Percentiles rank a stretch among this genome's conserved stretches.
Conservation (phyloP, 1,140 invertebrate genomes). For the Octopus sinensis region DNA sequence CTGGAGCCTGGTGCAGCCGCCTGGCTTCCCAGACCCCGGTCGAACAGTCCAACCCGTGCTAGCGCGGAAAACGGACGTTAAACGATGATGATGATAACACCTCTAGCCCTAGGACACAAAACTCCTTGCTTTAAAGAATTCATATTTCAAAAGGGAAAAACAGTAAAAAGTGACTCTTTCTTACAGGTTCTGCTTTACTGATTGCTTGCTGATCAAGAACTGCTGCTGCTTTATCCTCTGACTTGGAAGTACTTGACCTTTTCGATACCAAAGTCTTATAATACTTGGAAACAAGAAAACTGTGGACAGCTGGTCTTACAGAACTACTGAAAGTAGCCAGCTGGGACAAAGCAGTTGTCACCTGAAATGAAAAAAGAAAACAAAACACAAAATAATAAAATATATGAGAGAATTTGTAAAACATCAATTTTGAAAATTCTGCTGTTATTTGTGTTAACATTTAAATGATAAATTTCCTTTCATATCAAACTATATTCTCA, state of each 20-base stretch:
- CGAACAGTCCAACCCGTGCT: background rate
- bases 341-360: slow-evolving; percentile 30
- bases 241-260: background rate
- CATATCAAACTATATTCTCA: too few relatives aligned
- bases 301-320: slow-evolving; percentile 11
- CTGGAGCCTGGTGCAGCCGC: too few relatives aligned
- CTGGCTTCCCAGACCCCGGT: background rate
- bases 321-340: slow-evolving; percentile 19
- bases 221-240: background rate
- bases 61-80: background rate
- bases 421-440: too few relatives aligned
- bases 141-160: background rate
- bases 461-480: too few relatives aligned
- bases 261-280: slow-evolving; percentile 10
- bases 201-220: background rate
- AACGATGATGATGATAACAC: background rate
- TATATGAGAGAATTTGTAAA: too few relatives aligned
- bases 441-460: too few relatives aligned
- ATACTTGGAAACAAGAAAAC: slow-evolving; percentile 8
- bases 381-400: too few relatives aligned
- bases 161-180: background rate
- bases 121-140: background rate
- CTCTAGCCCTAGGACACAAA: background rate
- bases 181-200: background rate
- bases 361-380: slow-evolving; percentile 21